A percentile compares a stretch with the other conserved stretches of the same genome.
phyloP scores from a whole-genome alignment of 2,888 invertebrate genomes.

The Drosophila borealis region DNA sequence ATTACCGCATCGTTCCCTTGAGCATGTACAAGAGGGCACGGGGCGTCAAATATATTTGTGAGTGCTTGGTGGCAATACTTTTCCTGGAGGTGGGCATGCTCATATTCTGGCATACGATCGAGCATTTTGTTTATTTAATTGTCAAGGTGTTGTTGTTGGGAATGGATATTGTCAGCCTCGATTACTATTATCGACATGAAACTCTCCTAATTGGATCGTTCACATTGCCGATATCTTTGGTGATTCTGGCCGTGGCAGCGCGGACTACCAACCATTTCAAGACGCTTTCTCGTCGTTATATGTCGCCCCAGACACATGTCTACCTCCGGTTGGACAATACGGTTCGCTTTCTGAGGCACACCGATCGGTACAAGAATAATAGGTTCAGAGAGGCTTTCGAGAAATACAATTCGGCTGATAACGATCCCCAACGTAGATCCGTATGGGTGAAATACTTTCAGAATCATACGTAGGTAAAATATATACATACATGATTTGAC shows the following conservation, averaged over 20 bases:
- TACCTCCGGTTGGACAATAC: slow-evolving; percentile 2
- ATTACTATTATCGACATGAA: slow-evolving; percentile 6
- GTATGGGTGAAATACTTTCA: background rate
- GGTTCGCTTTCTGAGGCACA: background rate
- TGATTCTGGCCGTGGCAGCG: background rate
- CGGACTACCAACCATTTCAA: slow-evolving; percentile 14
- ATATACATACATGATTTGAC: slow-evolving; percentile 50
- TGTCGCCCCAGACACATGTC: background rate
- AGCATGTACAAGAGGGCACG: background rate
- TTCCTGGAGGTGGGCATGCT: slow-evolving; percentile 32
- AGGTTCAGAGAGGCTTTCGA: background rate
- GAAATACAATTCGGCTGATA: background rate
- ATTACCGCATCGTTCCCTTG: slow-evolving; percentile 23
- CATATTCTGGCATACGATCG: slow-evolving; percentile 30
- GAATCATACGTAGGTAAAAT: slow-evolving; percentile 4
- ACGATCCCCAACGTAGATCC: background rate
- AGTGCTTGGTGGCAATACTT: slow-evolving; percentile 19
- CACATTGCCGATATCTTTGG: slow-evolving; percentile 19
- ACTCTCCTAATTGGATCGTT: slow-evolving; percentile 3
- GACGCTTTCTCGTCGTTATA: background rate
- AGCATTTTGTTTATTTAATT: background rate
- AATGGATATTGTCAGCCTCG: background rate
- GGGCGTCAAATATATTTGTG: slow-evolving; percentile 8
- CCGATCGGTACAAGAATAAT: background rate
- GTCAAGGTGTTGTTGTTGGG: background rate